Evolutionary conservation across 2,888 invertebrate species (phyloP), one percentile per base, ranked within the genome.

Genomic region (Carcina quercana): DNA sequence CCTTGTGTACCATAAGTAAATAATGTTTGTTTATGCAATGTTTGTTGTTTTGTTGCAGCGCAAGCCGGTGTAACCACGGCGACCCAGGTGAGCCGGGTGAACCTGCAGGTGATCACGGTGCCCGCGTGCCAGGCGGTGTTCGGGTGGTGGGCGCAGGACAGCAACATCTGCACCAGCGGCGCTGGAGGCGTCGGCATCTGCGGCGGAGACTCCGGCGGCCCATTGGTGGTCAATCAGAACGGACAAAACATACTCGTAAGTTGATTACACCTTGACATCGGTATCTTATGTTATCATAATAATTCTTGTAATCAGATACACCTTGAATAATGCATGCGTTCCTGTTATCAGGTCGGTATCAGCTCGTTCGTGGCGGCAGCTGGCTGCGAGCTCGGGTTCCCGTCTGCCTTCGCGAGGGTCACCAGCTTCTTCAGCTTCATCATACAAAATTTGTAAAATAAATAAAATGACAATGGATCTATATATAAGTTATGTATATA

Each of bases 151-250:
- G 58, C 60, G 1, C 34, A 44, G 4, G 2, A 35, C 1, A 58
- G 56, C 17, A 70, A 57, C 1, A 35, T 70, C 13, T 71, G 71
- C 44, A 71, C 71, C 17, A 60, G 37, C 39, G 71, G 70, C 2
- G 45, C 43, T 1, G 64, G 64, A 0, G 55, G 56, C 3, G 59
- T 65, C 1, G 68, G 71, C 24, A 46, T 65, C 38, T 70, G 70
- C 34, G 37, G 55, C 1, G 71, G 71, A 0, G 71, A 71, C 50
- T 69, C 68, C 2, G 71, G 71, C 0, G 71, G 71, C 1, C 70
- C 71, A 0, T 53, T 71, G 0, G 39, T 46, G 3, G 1, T 57
- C 1, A 35, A 34, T 14, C 22, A 37, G 3, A 47, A 47, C 11
- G 64, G 60, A 27, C 36, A 34, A 3, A 39, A 43, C 7, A 40